phyloP scores from a whole-genome alignment of 1,140 invertebrate genomes.

The Lepidurus packardi region DNA sequence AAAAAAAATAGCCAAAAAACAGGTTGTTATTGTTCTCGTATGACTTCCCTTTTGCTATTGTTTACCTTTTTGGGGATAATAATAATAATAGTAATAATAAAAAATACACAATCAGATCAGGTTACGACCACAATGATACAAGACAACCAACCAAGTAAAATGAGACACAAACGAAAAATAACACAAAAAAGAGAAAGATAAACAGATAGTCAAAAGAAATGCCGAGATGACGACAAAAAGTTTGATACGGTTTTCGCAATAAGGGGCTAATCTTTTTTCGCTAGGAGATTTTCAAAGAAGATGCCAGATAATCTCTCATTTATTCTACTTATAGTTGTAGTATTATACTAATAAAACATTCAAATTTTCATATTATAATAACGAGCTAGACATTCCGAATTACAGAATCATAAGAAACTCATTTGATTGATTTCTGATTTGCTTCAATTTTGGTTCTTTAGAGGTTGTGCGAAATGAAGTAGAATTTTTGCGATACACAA shows the following conservation, averaged over 20 bases:
- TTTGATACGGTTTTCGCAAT: background rate
- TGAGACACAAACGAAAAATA: background rate
- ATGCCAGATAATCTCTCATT: too few species aligned
- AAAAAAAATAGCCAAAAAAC: background rate
- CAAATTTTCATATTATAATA: too few species aligned
- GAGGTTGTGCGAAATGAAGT: too few species aligned
- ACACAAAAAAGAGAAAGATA: background rate
- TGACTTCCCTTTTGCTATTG: background rate
- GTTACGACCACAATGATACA: constrained; percentile 1
- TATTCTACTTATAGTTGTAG: too few species aligned
- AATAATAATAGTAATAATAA: background rate
- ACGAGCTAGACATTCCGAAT: too few species aligned
- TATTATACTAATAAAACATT: too few species aligned
- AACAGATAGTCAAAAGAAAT: background rate
- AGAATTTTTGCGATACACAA: too few species aligned
- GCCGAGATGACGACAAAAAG: background rate
- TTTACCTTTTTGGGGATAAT: background rate
- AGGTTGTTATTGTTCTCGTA: background rate
- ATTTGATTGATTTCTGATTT: too few species aligned
- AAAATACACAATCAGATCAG: constrained; percentile 7
- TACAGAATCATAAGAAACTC: too few species aligned
- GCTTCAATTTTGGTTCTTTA: too few species aligned
- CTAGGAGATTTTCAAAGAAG: too few species aligned
- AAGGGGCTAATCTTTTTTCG: background rate
- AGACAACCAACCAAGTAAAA: constrained; percentile 5